Evolutionary conservation across 2,113 vertebrate genomes (phyloP), one percentile per base, ranked within the genome.

Genomic region (Smithornis capensis): DNA sequence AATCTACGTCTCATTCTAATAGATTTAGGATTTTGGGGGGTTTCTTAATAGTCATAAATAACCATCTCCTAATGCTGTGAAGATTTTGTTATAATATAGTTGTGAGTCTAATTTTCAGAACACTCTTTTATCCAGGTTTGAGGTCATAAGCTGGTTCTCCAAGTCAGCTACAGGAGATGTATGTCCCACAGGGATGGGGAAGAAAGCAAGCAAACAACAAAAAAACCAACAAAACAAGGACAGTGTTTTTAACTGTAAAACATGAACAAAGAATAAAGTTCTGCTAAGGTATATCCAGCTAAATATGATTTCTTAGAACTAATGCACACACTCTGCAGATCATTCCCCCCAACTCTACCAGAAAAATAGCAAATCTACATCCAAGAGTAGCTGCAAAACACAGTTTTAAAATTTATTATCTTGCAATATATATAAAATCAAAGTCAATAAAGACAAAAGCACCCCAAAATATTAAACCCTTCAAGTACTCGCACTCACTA

Each of bases 141-240:
- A 88, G 42, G 10, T 87, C n/a, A 19, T 5, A 19, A 75, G 6
- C 33, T 81, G 55, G 49, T 59, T 49, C 21, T 77, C 14, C 59
- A 88, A 63, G 4, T 9, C 42, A 68, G 17, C 22, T 60, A 13
- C 1, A 69, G 10, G 18, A 77, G 91, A 33, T 2, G 17, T 7
- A 12, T 2, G 2, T 35, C 40, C 27, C 1, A 14, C 6, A 6
- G 10, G 8, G 9, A 52, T 9, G 4, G 29, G 1, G 0, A 19
- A 29, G 56, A 10, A 44, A 15, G 8, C 17, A 44, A 8, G 19
- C n/a, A 38, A 68, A 52, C 7, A 59, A 11, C n/a, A 18, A 6
- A 70, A 40, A 60, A 53, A 1, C 6, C 31, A 33, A 10, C 5
- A 18, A 47, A 12, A 5, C 38, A 14, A 47, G 3, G 6, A 12